These are phyloP conservation scores for Rhinichthys klamathensis DNA, from an alignment of 2,113 vertebrate species.

Conservation along the genomic window DNA sequence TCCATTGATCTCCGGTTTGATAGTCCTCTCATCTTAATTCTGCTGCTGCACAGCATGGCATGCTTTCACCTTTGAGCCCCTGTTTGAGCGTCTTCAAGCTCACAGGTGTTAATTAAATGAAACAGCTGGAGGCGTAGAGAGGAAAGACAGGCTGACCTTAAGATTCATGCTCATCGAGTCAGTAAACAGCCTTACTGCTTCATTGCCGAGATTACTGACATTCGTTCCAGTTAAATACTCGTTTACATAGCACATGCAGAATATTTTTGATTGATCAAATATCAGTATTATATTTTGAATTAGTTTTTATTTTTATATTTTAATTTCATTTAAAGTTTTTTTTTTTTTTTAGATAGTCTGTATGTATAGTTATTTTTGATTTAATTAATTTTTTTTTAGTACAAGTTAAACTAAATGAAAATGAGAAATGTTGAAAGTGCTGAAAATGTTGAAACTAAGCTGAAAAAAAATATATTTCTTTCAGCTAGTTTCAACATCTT, in stretches of 20 bases:
- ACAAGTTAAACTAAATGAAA: too few species aligned
- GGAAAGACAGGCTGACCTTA: slow-evolving; percentile 32
- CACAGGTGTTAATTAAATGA: slow-evolving; percentile 50
- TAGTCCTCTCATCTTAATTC: slow-evolving; percentile 41
- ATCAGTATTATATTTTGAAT: too few species aligned
- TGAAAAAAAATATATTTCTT: too few species aligned
- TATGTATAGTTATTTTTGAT: too few species aligned
- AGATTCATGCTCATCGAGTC: slow-evolving; percentile 27
- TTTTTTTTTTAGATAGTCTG: too few species aligned
- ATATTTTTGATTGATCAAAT: background rate
- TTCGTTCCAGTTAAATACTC: background rate
- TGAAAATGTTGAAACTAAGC: too few species aligned
- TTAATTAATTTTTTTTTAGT: too few species aligned
- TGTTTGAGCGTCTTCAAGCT: slow-evolving; percentile 13
- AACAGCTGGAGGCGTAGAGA: slow-evolving; percentile 15
- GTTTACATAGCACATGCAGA: background rate
- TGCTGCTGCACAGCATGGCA: background rate
- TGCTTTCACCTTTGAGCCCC: background rate
- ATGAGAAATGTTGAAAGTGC: background rate
- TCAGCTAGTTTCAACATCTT: too few species aligned
- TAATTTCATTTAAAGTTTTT: too few species aligned
- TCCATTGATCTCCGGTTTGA: slow-evolving; percentile 32
- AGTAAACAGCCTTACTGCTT: slow-evolving; percentile 36
- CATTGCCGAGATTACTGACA: background rate
- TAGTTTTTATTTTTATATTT: too few species aligned